Evolutionary conservation across 2,888 invertebrate genomes (phyloP).

Genomic region (Drosophila lacicola): DNA sequence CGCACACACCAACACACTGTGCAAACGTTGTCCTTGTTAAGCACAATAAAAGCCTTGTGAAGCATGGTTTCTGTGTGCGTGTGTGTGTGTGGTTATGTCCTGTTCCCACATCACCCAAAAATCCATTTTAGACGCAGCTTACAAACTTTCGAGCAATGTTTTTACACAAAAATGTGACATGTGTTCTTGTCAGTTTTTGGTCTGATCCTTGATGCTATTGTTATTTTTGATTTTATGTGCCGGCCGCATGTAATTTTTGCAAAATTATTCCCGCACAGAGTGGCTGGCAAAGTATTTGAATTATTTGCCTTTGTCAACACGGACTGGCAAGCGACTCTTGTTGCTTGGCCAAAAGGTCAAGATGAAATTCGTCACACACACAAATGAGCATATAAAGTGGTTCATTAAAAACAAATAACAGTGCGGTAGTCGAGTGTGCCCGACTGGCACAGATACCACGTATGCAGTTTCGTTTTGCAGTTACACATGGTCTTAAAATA

Average conservation of each 20-base stretch:
- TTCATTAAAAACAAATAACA: conserved; percentile 23
- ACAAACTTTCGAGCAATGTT: conserved; percentile 65
- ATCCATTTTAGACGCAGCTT: conserved; percentile 57
- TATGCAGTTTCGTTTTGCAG: background rate
- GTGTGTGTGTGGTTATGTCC: conserved; percentile 11
- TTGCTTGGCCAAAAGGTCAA: conserved; percentile 33
- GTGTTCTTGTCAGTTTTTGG: conserved; percentile 72
- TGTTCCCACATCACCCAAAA: conserved; percentile 12
- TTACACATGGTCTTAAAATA: too few species aligned
- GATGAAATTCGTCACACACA: conserved; percentile 19
- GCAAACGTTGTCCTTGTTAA: conserved; percentile 54
- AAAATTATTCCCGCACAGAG: conserved; percentile 8
- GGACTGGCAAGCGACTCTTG: conserved; percentile 30
- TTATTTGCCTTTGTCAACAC: conserved; percentile 43
- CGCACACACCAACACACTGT: conserved; percentile 19
- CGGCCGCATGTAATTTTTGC: conserved; percentile 36
- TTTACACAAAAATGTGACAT: conserved; percentile 72
- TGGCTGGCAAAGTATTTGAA: conserved; percentile 49
- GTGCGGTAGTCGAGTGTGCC: background rate
- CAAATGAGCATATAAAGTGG: conserved; percentile 47
- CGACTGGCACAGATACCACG: background rate
- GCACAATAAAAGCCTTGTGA: conserved; percentile 62
- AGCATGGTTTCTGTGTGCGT: conserved; percentile 13
- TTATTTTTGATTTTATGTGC: conserved; percentile 24
- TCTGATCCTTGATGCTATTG: conserved; percentile 34